Conservation (phyloP, 2,797 vertebrate species). For the Benthosema pterotum region DNA sequence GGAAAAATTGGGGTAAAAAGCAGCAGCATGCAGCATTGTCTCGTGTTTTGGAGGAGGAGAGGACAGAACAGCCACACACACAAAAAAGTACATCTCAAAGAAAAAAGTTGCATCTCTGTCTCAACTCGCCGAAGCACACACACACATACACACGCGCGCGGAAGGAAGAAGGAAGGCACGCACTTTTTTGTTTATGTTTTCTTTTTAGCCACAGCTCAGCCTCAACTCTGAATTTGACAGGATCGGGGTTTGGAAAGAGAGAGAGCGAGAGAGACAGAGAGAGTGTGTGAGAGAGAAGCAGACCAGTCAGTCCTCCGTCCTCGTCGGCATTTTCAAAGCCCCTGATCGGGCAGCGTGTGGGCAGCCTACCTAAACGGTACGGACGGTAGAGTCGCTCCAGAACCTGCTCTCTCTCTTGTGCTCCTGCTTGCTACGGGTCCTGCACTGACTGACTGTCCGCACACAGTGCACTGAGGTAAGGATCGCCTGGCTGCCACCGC, state of each 20-base stretch:
- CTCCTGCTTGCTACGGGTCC: conserved; percentile 33
- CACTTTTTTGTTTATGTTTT: neutral
- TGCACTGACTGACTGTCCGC: conserved; percentile 1
- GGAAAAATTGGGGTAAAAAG: neutral
- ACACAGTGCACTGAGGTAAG: conserved; percentile 41
- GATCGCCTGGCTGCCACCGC: conserved; percentile 18
- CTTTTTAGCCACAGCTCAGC: neutral
- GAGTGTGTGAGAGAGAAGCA: conserved; percentile 9
- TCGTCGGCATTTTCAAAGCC: conserved; percentile 28
- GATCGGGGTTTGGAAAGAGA: conserved; percentile 24
- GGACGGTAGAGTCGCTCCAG: conserved; percentile 59
- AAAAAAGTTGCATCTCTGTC: conserved; percentile 46
- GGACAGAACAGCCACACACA: neutral
- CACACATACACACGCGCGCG: no score
- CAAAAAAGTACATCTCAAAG: conserved; percentile 21
- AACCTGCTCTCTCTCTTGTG: conserved; percentile 48
- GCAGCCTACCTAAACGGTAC: neutral
- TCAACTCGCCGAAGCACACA: conserved; percentile 38
- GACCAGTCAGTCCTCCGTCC: no score
- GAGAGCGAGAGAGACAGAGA: conserved; percentile 10
- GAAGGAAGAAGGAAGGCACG: neutral
- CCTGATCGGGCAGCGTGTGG: no score
- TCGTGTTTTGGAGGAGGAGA: conserved; percentile 10
- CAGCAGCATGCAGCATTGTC: neutral
- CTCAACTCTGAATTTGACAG: neutral